These are phyloP conservation scores for Prosopocoilus inquinatus DNA, from an alignment of 2,888 invertebrate genomes.

Conservation along the genomic window DNA sequence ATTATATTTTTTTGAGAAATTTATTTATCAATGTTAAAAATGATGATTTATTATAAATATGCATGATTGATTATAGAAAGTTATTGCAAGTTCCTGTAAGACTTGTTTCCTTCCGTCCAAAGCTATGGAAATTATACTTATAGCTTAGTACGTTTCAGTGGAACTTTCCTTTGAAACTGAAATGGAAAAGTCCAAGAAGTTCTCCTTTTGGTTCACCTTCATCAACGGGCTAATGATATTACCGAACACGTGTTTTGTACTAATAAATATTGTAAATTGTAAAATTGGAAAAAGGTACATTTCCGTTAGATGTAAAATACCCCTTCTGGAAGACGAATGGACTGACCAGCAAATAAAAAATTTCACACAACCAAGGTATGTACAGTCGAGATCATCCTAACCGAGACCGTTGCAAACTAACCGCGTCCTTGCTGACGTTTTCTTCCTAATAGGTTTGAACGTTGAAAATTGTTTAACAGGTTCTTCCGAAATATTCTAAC, in stretches of 20 bases:
- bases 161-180: background rate
- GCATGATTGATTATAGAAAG: background rate
- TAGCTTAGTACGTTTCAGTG: background rate
- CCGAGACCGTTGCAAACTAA: background rate
- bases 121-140: background rate
- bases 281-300: slow-evolving; percentile 1
- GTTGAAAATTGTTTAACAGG: background rate
- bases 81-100: background rate
- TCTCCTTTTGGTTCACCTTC: slow-evolving; percentile 7
- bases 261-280: background rate
- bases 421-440: too few relatives aligned
- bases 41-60: too few relatives aligned
- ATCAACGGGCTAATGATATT: slow-evolving; percentile 9
- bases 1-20: too few relatives aligned
- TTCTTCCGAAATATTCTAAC: background rate
- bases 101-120: background rate
- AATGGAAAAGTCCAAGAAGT: slow-evolving; percentile 1
- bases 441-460: too few relatives aligned
- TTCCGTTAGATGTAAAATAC: slow-evolving; percentile 13
- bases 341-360: slow-evolving; percentile 10
- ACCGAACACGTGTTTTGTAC: slow-evolving; percentile 7
- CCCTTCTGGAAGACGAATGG: slow-evolving; percentile 16
- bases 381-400: too few relatives aligned
- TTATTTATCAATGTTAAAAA: too few relatives aligned
- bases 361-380: slow-evolving; percentile 12